Conservation (phyloP, 2,113 vertebrate species). For the Tichodroma muraria region DNA sequence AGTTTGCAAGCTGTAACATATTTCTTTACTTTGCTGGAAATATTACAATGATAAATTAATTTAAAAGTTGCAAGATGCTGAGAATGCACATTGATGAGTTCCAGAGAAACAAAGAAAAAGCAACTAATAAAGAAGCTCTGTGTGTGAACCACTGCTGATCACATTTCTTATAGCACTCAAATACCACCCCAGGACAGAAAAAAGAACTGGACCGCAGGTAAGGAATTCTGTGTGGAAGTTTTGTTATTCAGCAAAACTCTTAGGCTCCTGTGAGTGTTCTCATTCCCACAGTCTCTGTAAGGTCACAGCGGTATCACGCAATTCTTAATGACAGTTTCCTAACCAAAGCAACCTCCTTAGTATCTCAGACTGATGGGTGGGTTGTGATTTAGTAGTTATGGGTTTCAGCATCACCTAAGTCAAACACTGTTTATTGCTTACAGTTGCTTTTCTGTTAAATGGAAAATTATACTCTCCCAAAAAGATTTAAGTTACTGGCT, state of each 20-base stretch:
- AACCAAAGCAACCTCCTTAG: background rate
- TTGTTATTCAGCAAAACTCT: background rate
- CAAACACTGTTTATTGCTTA: constrained; percentile 55
- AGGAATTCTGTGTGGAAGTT: background rate
- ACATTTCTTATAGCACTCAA: background rate
- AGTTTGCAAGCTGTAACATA: background rate
- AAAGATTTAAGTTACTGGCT: constrained; percentile 12
- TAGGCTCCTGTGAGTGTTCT: background rate
- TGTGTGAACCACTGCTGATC: background rate
- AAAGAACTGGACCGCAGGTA: background rate
- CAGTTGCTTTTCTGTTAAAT: constrained; percentile 19
- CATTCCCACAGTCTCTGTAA: background rate
- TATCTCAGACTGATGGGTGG: background rate
- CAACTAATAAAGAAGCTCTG: background rate
- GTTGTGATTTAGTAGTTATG: constrained; percentile 48
- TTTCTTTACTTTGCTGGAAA: background rate
- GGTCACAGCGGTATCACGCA: background rate
- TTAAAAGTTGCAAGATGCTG: background rate
- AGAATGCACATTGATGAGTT: background rate
- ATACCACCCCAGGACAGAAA: background rate
- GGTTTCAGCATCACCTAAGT: constrained; percentile 46
- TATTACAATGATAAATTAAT: background rate
- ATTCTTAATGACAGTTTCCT: background rate
- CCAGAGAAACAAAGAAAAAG: background rate
- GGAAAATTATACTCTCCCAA: constrained; percentile 26